Percentiles rank a stretch among this genome's conserved stretches.
These are phyloP conservation scores for Adelosebastes latens DNA, from an alignment of 2,797 vertebrate genomes.

Conservation along the genomic window DNA sequence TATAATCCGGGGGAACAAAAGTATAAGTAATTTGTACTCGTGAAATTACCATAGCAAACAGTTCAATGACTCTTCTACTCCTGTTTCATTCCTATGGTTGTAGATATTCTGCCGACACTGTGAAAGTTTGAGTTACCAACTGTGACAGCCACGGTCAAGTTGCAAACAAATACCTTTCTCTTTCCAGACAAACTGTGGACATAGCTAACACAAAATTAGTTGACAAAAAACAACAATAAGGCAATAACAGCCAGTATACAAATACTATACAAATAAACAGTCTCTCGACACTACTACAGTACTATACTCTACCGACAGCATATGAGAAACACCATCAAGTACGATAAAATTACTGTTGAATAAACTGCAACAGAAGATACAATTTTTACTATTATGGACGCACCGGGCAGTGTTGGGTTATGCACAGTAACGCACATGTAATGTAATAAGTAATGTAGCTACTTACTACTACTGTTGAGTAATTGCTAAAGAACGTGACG, in stretches of 20 bases:
- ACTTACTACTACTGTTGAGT: neutral
- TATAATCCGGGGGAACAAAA: too few relatives aligned
- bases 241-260: neutral
- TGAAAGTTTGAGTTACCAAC: neutral
- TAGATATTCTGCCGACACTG: neutral
- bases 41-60: too few relatives aligned
- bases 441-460: neutral
- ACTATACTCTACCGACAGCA: neutral
- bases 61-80: too few relatives aligned
- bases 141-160: neutral
- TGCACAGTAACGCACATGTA: neutral
- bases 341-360: neutral
- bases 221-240: neutral
- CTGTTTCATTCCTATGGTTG: too few relatives aligned
- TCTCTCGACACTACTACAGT: neutral
- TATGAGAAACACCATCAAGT: neutral
- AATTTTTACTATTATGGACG: neutral
- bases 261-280: neutral
- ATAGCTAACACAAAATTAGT: neutral
- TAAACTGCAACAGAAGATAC: neutral
- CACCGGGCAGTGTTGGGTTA: neutral
- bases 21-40: too few relatives aligned
- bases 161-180: neutral
- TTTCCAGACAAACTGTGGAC: neutral
- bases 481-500: neutral